phyloP scores from a whole-genome alignment of 2,888 invertebrate genomes.

The Ypsolopha sequella region DNA sequence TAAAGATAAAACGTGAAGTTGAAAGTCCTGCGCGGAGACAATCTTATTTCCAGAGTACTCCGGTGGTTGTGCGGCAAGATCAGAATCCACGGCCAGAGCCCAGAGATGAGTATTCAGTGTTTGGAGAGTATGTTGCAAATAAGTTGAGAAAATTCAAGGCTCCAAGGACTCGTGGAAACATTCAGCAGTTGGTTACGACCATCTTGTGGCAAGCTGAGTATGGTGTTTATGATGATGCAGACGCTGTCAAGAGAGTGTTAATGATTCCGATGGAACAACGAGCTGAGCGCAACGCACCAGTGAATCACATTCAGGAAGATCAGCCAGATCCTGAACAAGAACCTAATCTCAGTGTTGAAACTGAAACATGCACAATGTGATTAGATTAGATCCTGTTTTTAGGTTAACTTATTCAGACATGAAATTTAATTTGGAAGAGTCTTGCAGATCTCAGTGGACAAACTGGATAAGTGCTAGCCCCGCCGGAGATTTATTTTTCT shows the following conservation, averaged over 20 bases:
- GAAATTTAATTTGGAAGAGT: no score
- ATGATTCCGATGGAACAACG: conserved; percentile 12
- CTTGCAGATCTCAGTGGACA: no score
- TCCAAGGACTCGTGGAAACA: conserved; percentile 41
- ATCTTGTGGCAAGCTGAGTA: conserved; percentile 61
- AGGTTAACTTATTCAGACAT: no score
- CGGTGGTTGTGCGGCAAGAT: neutral
- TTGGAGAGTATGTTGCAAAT: conserved; percentile 58
- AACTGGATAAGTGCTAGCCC: no score
- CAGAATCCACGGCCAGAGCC: conserved; percentile 17
- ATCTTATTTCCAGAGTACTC: neutral
- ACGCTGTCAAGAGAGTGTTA: conserved; percentile 45
- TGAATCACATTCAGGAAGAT: neutral
- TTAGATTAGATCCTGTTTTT: neutral
- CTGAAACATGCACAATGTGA: neutral
- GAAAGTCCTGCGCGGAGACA: conserved; percentile 27
- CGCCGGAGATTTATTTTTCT: no score
- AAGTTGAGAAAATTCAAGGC: conserved; percentile 48
- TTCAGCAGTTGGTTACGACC: conserved; percentile 57
- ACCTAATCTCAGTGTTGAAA: neutral
- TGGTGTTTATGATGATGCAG: conserved; percentile 50
- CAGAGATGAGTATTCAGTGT: conserved; percentile 51
- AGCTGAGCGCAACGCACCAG: neutral
- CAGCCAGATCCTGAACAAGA: neutral
- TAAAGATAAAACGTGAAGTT: conserved; percentile 46